Evolutionary conservation across 2,888 invertebrate species (phyloP).

Genomic region (Cremastinae sp.): DNA sequence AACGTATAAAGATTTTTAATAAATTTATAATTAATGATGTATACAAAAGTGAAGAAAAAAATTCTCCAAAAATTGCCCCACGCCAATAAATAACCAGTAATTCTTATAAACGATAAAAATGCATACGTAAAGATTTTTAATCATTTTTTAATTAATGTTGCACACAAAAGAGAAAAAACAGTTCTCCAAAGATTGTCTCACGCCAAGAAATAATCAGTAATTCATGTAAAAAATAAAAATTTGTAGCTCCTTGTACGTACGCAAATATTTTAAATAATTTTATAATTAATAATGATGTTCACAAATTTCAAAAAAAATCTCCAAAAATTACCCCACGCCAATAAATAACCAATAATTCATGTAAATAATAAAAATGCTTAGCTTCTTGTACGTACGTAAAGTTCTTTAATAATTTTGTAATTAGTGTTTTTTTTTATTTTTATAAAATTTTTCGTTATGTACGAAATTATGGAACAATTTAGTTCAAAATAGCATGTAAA

Average conservation of each 20-base stretch:
- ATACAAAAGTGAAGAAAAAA: too few relatives aligned
- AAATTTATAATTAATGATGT: neutral
- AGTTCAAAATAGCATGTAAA: too few relatives aligned
- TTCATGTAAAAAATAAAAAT: conserved; percentile 38
- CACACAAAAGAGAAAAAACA: too few relatives aligned
- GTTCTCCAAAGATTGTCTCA: conserved; percentile 45
- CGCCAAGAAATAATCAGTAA: conserved; percentile 73
- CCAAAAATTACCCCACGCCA: conserved; percentile 53
- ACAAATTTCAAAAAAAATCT: too few relatives aligned
- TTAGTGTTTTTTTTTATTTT: neutral
- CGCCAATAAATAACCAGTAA: conserved; percentile 73
- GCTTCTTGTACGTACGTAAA: too few relatives aligned
- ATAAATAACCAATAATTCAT: conserved; percentile 74
- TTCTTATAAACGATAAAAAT: conserved; percentile 39
- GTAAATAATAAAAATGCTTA: neutral
- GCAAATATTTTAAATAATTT: neutral
- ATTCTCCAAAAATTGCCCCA: conserved; percentile 48
- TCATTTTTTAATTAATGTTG: neutral
- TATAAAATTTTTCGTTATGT: too few relatives aligned
- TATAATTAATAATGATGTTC: neutral
- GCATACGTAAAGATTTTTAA: conserved; percentile 2
- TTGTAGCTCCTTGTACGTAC: too few relatives aligned
- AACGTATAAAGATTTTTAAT: conserved; percentile 9
- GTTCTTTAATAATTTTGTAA: neutral
- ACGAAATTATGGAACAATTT: too few relatives aligned